Evolutionary conservation across 64 coral and sea anemone species (phyloP).

Genomic region (Astreopora myriophthalma): DNA sequence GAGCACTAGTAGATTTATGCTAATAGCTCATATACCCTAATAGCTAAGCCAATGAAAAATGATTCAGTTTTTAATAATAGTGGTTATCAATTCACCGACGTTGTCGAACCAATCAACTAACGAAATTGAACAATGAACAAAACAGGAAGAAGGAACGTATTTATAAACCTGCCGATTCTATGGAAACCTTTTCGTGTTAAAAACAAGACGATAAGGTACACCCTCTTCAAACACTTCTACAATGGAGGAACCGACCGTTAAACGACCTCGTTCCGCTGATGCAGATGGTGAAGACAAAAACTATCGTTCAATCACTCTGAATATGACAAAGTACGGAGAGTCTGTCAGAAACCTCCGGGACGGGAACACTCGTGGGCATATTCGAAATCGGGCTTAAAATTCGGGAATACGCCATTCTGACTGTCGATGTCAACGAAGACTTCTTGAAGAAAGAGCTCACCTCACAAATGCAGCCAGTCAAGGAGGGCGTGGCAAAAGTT

Average conservation of each 20-base stretch:
- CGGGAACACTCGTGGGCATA: neutral
- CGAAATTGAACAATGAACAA: no score
- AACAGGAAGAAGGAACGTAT: no score
- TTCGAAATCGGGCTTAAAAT: conserved; percentile 28
- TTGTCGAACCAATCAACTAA: no score
- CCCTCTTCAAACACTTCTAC: no score
- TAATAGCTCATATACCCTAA: no score
- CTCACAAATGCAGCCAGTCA: neutral
- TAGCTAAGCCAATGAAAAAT: no score
- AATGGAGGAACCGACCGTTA: neutral
- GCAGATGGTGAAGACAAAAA: neutral
- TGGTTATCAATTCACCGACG: no score
- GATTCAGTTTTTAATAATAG: no score
- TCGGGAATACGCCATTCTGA: neutral
- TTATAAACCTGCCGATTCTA: no score
- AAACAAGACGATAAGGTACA: no score
- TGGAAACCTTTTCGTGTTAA: no score
- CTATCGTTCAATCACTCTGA: neutral
- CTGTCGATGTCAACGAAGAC: neutral
- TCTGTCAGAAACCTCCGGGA: neutral
- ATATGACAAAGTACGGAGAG: neutral
- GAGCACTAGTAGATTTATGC: no score
- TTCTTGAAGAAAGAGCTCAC: neutral
- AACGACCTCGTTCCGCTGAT: neutral
- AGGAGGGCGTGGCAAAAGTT: neutral